Evolutionary conservation across 1,140 invertebrate genomes (phyloP).

Genomic region (Liolophura sinensis): DNA sequence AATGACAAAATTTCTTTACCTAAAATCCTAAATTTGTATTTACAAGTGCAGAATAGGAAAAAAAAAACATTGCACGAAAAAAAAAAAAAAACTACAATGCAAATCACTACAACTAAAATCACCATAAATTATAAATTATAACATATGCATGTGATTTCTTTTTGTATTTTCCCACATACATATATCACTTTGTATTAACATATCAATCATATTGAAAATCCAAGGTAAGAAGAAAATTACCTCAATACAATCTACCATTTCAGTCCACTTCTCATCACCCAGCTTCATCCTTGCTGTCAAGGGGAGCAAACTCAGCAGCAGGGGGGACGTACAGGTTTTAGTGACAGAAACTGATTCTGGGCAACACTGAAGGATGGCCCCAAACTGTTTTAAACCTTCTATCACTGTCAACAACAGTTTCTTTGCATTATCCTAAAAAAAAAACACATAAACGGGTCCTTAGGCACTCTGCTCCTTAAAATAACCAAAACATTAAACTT

Average conservation of each 20-base stretch:
- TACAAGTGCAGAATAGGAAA: too few relatives aligned
- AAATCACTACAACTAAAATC: too few relatives aligned
- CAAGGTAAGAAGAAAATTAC: constrained; percentile 9
- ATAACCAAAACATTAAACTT: too few relatives aligned
- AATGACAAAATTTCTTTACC: too few relatives aligned
- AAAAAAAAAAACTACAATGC: too few relatives aligned
- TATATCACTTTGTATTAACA: not conserved
- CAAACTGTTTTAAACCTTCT: constrained; percentile 43
- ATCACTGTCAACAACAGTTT: constrained; percentile 21
- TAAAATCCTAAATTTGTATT: too few relatives aligned
- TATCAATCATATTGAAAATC: not conserved
- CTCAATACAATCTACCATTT: constrained; percentile 19
- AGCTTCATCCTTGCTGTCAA: constrained; percentile 28
- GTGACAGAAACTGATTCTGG: constrained; percentile 13
- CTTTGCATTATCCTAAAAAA: constrained; percentile 24
- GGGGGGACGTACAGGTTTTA: not conserved
- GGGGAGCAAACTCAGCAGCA: constrained; percentile 15
- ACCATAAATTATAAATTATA: too few relatives aligned
- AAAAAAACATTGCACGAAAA: too few relatives aligned
- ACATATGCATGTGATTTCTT: too few relatives aligned
- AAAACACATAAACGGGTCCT: not conserved
- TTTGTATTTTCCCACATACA: not conserved
- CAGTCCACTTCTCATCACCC: constrained; percentile 28
- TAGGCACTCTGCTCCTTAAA: too few relatives aligned
- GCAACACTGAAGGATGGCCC: constrained; percentile 40